Conservation (phyloP, 2,113 vertebrate species). For the human (Homo sapiens) region GRCh38 chr18:13529501-13530000, state of each 20-base stretch:
- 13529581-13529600: conserved; percentile 47
- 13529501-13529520: conserved; percentile 4
- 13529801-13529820: not conserved
- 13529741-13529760: not conserved
- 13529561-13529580: conserved; percentile 38
- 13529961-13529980: conserved; percentile 15
- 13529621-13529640: not conserved
- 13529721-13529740: not conserved
- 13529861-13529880: not conserved
- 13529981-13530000: conserved; percentile 23
- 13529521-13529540: not conserved
- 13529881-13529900: not conserved
- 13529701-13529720: not conserved
- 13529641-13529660: not conserved
- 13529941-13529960: not conserved
- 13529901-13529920: not conserved
- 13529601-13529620: conserved; percentile 44
- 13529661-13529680: not conserved
- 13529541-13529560: conserved; percentile 53
- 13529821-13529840: not conserved
- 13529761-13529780: not conserved
- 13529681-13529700: not conserved
- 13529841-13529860: not conserved
- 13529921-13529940: conserved; percentile 3
- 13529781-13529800: not conserved